Base-by-base conservation (phyloP, 2,797 vertebrate species). In the Microhierax caerulescens region DNA sequence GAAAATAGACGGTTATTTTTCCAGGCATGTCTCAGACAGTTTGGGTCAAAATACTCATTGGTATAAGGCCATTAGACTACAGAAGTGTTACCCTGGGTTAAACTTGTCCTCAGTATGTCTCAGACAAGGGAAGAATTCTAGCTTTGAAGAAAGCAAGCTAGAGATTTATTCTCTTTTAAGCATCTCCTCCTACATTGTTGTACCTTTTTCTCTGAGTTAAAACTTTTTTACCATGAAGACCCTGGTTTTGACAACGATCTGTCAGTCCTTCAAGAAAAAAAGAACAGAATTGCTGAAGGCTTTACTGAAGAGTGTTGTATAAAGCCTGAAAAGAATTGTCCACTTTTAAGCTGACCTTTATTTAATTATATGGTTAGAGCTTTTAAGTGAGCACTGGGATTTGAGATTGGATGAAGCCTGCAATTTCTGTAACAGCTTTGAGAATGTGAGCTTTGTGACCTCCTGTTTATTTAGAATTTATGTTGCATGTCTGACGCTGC, bases 391-490 rank as follows among this genome's bases (percentile, higher is more conserved):
- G 83, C 32, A 0, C 65, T 88, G 94, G 67, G 88, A 95, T 96
- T 94, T 96, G 28, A 74, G 95, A 85, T 86, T 76, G 86, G 91
- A 96, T 90, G 77, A 90, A 97, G 93, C 63, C 75, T 96, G 90
- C 85, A 93, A 94, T 96, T 97, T 97, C 79, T 84, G 2, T 88
- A 87, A 94, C 69, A 90, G 96, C 90, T 95, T 69, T 91, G 91
- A 93, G 91, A 93, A 92, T 30, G 81, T 59, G 95, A 94, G 87
- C 41, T 78, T 73, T 90, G 90, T 92, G 96, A 96, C 94, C 95
- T 97, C 93, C 94, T 97, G 61, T 97, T 96, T 95, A 73, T 96
- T 93, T 88, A 90, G 95, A 96, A 93, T 48, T 61, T 92, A 94
- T 94, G 92, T 81, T 86, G 85, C 77, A 47, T 91, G 92, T 90